Conservation (phyloP, 2,888 invertebrate species). For the Eumerus sabulonum region DNA sequence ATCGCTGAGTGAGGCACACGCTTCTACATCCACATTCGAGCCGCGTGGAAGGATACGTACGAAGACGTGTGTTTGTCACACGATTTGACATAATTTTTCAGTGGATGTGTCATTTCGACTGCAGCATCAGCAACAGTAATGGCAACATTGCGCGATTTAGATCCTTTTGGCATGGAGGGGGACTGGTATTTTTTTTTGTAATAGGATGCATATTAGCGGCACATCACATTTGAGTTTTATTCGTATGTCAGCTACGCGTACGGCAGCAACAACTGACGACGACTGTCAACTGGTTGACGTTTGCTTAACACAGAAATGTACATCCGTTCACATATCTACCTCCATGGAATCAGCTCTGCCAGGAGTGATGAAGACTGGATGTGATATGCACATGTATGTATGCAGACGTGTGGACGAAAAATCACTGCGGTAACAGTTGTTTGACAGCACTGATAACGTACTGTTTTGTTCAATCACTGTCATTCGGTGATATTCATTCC, state of each 20-base stretch:
- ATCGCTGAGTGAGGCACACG: conserved; percentile 12
- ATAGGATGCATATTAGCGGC: conserved; percentile 20
- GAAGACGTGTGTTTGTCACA: conserved; percentile 54
- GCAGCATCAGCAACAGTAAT: conserved; percentile 5
- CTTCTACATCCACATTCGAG: too few relatives aligned
- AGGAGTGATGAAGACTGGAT: conserved; percentile 44
- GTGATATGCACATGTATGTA: conserved; percentile 20
- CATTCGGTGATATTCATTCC: too few relatives aligned
- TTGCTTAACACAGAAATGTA: conserved; percentile 34
- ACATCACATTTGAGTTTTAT: conserved; percentile 29
- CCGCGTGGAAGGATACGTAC: background rate
- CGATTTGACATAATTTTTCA: conserved; percentile 62
- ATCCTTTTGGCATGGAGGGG: too few relatives aligned
- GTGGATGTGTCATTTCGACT: conserved; percentile 55
- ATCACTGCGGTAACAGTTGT: conserved; percentile 38
- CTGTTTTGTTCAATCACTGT: too few relatives aligned
- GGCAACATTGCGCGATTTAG: too few relatives aligned
- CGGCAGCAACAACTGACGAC: conserved; percentile 11
- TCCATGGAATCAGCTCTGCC: conserved; percentile 23
- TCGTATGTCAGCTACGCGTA: background rate
- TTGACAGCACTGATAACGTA: conserved; percentile 34
- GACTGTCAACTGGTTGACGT: conserved; percentile 38
- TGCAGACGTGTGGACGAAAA: conserved; percentile 12
- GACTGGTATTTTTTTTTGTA: background rate
- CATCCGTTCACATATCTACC: conserved; percentile 20